These are phyloP conservation scores for Rostratula benghalensis DNA, from an alignment of 2,113 vertebrate genomes.

Conservation along the genomic window DNA sequence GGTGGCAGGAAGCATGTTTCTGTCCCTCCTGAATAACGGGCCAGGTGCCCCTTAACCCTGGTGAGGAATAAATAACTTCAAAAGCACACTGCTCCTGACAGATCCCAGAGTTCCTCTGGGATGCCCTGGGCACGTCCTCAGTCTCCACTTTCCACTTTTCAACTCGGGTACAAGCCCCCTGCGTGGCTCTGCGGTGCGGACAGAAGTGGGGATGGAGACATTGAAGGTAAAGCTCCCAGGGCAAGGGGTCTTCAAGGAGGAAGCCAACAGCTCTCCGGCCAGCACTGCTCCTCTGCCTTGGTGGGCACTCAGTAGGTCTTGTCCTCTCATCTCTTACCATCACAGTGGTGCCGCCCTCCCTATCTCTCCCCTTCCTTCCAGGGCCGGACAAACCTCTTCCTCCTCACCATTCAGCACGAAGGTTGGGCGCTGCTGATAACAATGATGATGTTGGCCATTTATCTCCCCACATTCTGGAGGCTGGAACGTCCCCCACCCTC, in stretches of 20 bases:
- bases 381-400: not conserved
- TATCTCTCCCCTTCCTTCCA: conserved; percentile 41
- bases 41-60: not conserved
- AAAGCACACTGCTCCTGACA: not conserved
- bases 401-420: fast-evolving
- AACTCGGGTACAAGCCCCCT: not conserved
- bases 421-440: not conserved
- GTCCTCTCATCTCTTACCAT: not conserved
- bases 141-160: not conserved
- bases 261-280: fast-evolving
- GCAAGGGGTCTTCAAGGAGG: not conserved
- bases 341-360: not conserved
- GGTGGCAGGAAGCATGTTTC: not conserved
- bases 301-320: not conserved
- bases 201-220: not conserved
- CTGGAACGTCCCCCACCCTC: not conserved
- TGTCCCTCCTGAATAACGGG: not conserved
- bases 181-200: not conserved
- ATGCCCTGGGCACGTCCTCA: not conserved
- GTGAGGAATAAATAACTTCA: conserved; percentile 7
- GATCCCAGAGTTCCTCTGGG: not conserved
- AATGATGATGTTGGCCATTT: not conserved
- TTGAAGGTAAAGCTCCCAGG: not conserved
- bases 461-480: not conserved
- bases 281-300: not conserved